Evolutionary conservation across 2,888 invertebrate species (phyloP), one percentile per base, ranked within the genome.

Genomic region (Plagodis dolabraria): DNA sequence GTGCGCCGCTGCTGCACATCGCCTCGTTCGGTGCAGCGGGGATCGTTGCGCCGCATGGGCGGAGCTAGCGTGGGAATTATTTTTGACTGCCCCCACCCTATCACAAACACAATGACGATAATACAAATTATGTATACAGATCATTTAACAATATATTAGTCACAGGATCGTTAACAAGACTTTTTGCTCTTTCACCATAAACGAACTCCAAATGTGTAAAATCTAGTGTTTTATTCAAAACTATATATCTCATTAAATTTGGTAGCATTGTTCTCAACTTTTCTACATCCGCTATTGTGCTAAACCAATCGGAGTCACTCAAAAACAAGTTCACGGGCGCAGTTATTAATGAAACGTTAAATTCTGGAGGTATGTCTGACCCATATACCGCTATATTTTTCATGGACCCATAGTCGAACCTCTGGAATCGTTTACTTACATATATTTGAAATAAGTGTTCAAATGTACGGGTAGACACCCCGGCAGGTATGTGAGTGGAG

Each of bases 171-270:
- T 89, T 91, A 33, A 91, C 65, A 9, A 89, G 61, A 34, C 50
- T 66, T 61, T 86, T 85, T 4, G 82, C 80, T 50, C 88, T 72
- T 57, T 79, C 68, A 10, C 91, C 91, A 60, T 87, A 92, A 11
- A 86, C 68, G 67, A 88, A 92, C 66, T 92, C 91, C 35, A 90
- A 76, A 69, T 91, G 91, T 12, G 85, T 84, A 62, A 89, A 90
- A 63, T 86, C 85, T 58, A 83, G 60, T 5, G 80, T 78, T 67
- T 74, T 74, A 56, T 88, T 83, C 2, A 86, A 76, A 44, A 72
- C 71, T n/a, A 81, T 68, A 64, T 73, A 74, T 22, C 70, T 76
- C 33, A 76, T 68, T 22, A 87, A 64, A 61, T 79, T 86, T 11
- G 82, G 82, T 10, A 92, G 69, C 49, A 65, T 72, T n/a, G 61